Evolutionary conservation across 2,113 vertebrate genomes (phyloP).

Genomic region (Pedionomus torquatus): DNA sequence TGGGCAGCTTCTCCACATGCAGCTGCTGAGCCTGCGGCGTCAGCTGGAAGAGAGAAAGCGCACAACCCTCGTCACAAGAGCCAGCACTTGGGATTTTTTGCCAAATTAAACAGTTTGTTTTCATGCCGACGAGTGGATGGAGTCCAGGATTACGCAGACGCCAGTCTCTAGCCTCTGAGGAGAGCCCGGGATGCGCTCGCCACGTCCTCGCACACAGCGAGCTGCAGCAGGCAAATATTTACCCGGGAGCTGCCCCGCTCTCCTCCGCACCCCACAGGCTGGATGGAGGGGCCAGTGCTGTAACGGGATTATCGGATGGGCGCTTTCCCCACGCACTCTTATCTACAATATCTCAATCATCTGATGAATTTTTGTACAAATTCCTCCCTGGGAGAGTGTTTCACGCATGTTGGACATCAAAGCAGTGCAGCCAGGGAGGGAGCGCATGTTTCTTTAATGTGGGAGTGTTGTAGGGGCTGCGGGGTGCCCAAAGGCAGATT

Average conservation of each 20-base stretch:
- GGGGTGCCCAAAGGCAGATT: slow-evolving; percentile 58
- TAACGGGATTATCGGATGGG: neutral
- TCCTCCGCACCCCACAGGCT: accelerated
- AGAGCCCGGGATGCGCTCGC: neutral
- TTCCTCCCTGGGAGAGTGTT: slow-evolving; percentile 28
- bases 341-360: slow-evolving; percentile 4
- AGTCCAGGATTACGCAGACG: neutral
- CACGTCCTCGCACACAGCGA: neutral
- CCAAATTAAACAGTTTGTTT: neutral
- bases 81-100: neutral
- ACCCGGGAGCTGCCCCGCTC: neutral
- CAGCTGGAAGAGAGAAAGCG: neutral
- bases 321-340: accelerated
- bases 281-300: neutral
- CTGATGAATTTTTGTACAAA: neutral
- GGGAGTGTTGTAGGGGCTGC: slow-evolving; percentile 26
- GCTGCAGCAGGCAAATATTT: neutral
- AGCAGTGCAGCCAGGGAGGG: slow-evolving; percentile 1
- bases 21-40: neutral
- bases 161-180: neutral
- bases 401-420: slow-evolving; percentile 63
- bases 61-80: neutral
- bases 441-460: slow-evolving; percentile 44
- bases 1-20: accelerated
- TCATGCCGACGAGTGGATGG: neutral